These are phyloP conservation scores for Etheostoma perlongum DNA, from an alignment of 2,797 vertebrate species.

Conservation along the genomic window DNA sequence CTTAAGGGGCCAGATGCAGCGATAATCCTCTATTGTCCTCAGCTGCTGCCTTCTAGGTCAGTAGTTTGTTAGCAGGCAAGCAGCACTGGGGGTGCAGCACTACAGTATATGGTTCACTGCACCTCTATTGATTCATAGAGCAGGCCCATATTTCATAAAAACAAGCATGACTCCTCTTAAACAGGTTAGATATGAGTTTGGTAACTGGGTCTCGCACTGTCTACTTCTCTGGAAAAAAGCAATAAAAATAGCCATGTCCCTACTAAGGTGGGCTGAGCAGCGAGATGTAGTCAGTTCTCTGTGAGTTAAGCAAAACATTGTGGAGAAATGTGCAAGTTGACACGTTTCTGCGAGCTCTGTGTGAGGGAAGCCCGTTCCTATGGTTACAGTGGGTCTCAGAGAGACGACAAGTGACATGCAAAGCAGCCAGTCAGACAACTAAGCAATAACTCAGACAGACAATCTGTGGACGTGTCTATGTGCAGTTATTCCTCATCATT, in stretches of 20 bases:
- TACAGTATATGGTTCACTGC: constrained; percentile 58
- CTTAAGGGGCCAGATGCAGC: constrained; percentile 67
- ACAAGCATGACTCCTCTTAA: constrained; percentile 25
- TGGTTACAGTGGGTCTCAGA: constrained; percentile 58
- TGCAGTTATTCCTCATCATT: not conserved
- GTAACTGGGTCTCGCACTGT: constrained; percentile 19
- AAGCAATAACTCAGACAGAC: constrained; percentile 27
- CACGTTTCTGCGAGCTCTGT: constrained; percentile 26
- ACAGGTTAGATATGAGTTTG: constrained; percentile 20
- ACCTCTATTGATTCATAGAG: constrained; percentile 51
- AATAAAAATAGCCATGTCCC: constrained; percentile 12
- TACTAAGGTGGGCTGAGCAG: constrained; percentile 30
- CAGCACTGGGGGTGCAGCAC: constrained; percentile 45
- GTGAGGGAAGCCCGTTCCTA: constrained; percentile 55
- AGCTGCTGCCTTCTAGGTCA: constrained; percentile 74
- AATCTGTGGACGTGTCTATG: not conserved
- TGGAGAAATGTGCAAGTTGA: constrained; percentile 49
- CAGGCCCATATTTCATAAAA: constrained; percentile 28
- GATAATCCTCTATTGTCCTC: constrained; percentile 77
- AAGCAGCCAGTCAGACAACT: constrained; percentile 23
- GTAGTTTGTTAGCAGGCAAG: constrained; percentile 45
- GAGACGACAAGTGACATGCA: constrained; percentile 34
- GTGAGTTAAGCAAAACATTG: constrained; percentile 39
- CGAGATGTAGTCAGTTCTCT: constrained; percentile 19
- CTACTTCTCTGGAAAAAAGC: not conserved